Evolutionary conservation across 2,113 vertebrate species (phyloP).

Genomic region (Synodontis membranacea): DNA sequence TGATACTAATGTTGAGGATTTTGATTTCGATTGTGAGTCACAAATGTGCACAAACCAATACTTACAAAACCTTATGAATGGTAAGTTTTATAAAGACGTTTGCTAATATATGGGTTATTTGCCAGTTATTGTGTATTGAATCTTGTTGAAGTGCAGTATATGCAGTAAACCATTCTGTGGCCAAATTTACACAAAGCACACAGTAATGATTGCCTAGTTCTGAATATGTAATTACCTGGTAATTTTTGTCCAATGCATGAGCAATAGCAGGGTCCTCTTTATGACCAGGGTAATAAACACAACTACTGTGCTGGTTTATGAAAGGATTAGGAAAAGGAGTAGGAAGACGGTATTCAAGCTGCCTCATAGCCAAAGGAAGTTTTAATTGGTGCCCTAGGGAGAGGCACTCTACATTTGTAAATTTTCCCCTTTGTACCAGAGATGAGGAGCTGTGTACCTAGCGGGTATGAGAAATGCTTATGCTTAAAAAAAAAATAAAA

Average conservation of each 20-base stretch:
- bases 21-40: not conserved
- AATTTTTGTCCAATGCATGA: slow-evolving; percentile 71
- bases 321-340: slow-evolving; percentile 59
- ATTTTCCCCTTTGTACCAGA: slow-evolving; percentile 68
- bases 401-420: slow-evolving; percentile 60
- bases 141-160: slow-evolving; percentile 22
- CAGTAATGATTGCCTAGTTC: slow-evolving; percentile 62
- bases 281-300: slow-evolving; percentile 56
- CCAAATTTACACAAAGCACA: slow-evolving; percentile 61
- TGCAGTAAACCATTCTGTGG: slow-evolving; percentile 52
- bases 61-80: not conserved
- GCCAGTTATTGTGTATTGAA: not conserved
- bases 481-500: slow-evolving; percentile 61
- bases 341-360: slow-evolving; percentile 56
- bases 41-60: not conserved
- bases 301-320: slow-evolving; percentile 63
- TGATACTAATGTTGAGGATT: not conserved
- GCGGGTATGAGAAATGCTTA: slow-evolving; percentile 60
- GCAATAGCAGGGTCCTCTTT: slow-evolving; percentile 66
- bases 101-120: not conserved
- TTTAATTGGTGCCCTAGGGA: slow-evolving; percentile 77
- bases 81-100: not conserved
- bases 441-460: slow-evolving; percentile 60
- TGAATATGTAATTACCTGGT: slow-evolving; percentile 71
- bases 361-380: slow-evolving; percentile 69